Evolutionary conservation across 1,140 invertebrate genomes (phyloP).

Genomic region (Calliopsis andreniformis): DNA sequence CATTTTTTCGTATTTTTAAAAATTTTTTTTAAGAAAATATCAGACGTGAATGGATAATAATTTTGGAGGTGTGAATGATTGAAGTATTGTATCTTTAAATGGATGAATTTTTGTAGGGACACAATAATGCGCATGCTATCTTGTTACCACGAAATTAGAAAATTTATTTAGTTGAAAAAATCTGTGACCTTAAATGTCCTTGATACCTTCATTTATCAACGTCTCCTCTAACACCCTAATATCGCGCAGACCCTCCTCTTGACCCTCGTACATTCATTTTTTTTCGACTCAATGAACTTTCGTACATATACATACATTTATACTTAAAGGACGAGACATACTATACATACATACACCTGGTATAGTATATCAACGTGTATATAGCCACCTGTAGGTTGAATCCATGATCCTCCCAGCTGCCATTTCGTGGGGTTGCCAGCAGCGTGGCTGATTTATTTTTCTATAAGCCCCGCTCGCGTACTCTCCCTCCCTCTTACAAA

Average conservation of each 20-base stretch:
- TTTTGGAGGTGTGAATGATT: too few relatives aligned
- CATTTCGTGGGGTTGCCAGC: slow-evolving; percentile 23
- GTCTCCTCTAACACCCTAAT: not conserved
- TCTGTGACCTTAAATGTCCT: not conserved
- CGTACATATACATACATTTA: not conserved
- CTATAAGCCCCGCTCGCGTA: too few relatives aligned
- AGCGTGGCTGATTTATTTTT: slow-evolving; percentile 41
- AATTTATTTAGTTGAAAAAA: too few relatives aligned
- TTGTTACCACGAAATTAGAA: too few relatives aligned
- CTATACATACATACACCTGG: not conserved
- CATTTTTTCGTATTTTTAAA: too few relatives aligned
- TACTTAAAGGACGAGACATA: slow-evolving; percentile 2
- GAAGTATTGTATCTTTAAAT: too few relatives aligned
- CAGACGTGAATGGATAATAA: too few relatives aligned
- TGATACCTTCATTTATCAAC: not conserved
- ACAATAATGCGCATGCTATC: too few relatives aligned
- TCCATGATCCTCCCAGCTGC: slow-evolving; percentile 12
- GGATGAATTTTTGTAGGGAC: too few relatives aligned
- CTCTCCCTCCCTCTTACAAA: too few relatives aligned
- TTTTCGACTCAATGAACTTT: not conserved
- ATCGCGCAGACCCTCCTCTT: not conserved
- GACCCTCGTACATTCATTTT: slow-evolving; percentile 3
- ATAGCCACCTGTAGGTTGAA: slow-evolving; percentile 56
- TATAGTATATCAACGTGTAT: slow-evolving; percentile 9
- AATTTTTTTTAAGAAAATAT: too few relatives aligned